Evolutionary conservation across 2,888 invertebrate genomes (phyloP).

Genomic region (Diadromus collaris): DNA sequence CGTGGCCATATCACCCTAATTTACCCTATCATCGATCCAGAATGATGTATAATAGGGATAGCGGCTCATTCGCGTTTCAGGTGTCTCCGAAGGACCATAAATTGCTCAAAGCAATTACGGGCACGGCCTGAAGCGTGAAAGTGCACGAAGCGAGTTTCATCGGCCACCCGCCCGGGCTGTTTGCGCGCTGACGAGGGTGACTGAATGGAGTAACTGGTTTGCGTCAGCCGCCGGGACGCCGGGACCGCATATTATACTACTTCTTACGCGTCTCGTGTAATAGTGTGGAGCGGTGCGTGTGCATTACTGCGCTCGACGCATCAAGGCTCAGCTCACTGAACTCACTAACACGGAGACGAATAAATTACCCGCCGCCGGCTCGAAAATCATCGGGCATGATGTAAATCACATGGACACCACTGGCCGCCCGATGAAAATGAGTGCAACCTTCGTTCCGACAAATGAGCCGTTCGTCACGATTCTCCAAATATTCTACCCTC

Average conservation of each 20-base stretch:
- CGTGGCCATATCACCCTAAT: too few relatives aligned
- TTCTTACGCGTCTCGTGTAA: slow-evolving; percentile 29
- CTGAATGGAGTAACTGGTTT: slow-evolving; percentile 66
- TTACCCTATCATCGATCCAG: too few relatives aligned
- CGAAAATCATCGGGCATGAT: slow-evolving; percentile 47
- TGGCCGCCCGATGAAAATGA: not conserved
- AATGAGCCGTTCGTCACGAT: slow-evolving; percentile 28
- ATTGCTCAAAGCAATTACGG: slow-evolving; percentile 18
- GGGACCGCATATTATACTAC: slow-evolving; percentile 44
- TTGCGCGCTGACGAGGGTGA: slow-evolving; percentile 56
- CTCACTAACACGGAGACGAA: slow-evolving; percentile 16
- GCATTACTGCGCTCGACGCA: not conserved
- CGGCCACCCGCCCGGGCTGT: slow-evolving; percentile 37
- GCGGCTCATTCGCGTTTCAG: not conserved
- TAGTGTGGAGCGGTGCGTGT: not conserved
- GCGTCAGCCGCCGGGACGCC: slow-evolving; percentile 61
- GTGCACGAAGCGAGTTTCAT: slow-evolving; percentile 28
- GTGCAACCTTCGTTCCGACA: slow-evolving; percentile 28
- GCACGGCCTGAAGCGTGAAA: slow-evolving; percentile 28
- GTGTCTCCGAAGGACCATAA: slow-evolving; percentile 21
- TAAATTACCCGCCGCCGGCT: slow-evolving; percentile 2
- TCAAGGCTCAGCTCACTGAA: slow-evolving; percentile 2
- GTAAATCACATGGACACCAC: slow-evolving; percentile 56
- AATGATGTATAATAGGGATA: not conserved
- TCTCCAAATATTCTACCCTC: slow-evolving; percentile 33